A percentile compares a stretch with the other conserved stretches of the same genome.
phyloP scores from a whole-genome alignment of 2,797 vertebrate genomes.

The Epinephelus malabaricus region DNA sequence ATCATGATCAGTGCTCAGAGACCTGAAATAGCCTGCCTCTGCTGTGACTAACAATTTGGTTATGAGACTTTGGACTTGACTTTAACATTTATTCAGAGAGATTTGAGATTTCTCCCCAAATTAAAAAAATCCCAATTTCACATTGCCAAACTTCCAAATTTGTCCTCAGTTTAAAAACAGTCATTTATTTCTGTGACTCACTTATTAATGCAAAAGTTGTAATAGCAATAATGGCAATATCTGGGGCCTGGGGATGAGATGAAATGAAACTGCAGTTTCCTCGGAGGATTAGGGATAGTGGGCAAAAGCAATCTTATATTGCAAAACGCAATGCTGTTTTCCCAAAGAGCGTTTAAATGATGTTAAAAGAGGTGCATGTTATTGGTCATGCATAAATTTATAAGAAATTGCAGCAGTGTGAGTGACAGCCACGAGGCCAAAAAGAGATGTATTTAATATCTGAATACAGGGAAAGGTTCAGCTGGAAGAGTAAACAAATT shows the following conservation, averaged over 20 bases:
- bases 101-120: not conserved
- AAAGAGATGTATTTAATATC: not conserved
- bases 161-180: not conserved
- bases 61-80: not conserved
- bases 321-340: slow-evolving; percentile 16
- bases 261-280: slow-evolving; percentile 8
- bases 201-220: not conserved
- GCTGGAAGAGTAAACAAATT: slow-evolving; percentile 41
- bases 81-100: too few relatives aligned
- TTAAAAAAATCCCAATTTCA: not conserved
- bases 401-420: slow-evolving; percentile 2
- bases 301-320: slow-evolving; percentile 16
- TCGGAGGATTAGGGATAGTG: not conserved
- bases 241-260: slow-evolving; percentile 3
- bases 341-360: not conserved
- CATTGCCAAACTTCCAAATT: not conserved
- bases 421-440: slow-evolving; percentile 10
- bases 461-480: slow-evolving; percentile 35
- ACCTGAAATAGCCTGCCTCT: not conserved
- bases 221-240: not conserved
- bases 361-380: slow-evolving; percentile 3
- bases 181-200: not conserved
- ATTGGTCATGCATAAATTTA: slow-evolving; percentile 11
- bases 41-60: not conserved
- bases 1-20: not conserved